Conservation (phyloP, 2,113 vertebrate genomes). For the Thunnus thynnus region DNA sequence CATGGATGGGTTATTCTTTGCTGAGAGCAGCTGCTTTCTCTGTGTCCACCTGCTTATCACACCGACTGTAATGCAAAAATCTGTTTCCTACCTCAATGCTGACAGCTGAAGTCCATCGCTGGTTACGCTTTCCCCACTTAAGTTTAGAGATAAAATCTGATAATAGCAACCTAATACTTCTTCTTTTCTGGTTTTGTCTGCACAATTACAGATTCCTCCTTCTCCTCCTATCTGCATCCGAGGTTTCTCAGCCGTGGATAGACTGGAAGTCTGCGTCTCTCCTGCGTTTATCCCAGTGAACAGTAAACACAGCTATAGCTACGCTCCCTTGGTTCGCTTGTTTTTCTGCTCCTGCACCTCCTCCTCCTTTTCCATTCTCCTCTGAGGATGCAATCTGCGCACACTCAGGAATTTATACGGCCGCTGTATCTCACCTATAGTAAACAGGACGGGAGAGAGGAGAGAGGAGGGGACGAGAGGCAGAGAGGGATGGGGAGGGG, state of each 20-base stretch:
- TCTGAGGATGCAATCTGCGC: slow-evolving; percentile 68
- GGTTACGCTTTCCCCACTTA: slow-evolving; percentile 29
- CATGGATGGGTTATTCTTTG: not conserved
- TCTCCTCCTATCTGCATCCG: slow-evolving; percentile 48
- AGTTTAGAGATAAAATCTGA: slow-evolving; percentile 12
- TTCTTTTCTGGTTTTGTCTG: slow-evolving; percentile 23
- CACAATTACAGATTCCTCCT: slow-evolving; percentile 18
- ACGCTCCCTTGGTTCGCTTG: slow-evolving; percentile 28
- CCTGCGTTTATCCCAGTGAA: slow-evolving; percentile 12
- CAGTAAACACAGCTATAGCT: slow-evolving; percentile 48
- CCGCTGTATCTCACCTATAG: slow-evolving; percentile 70
- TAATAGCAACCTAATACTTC: not conserved
- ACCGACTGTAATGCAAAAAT: not conserved
- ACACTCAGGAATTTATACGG: slow-evolving; percentile 76
- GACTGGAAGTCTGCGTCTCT: not conserved
- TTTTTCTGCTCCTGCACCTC: slow-evolving; percentile 34
- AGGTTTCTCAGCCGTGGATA: slow-evolving; percentile 8
- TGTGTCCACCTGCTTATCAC: not conserved
- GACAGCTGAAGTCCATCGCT: slow-evolving; percentile 64
- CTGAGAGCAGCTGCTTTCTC: not conserved
- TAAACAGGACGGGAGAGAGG: slow-evolving; percentile 71
- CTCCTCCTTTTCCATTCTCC: slow-evolving; percentile 51
- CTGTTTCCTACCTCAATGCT: slow-evolving; percentile 69
- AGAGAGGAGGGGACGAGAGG: slow-evolving; percentile 22
- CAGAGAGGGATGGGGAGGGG: slow-evolving; percentile 17